Evolutionary conservation across 2,888 invertebrate genomes (phyloP).

Genomic region (Seladonia tumulorum): DNA sequence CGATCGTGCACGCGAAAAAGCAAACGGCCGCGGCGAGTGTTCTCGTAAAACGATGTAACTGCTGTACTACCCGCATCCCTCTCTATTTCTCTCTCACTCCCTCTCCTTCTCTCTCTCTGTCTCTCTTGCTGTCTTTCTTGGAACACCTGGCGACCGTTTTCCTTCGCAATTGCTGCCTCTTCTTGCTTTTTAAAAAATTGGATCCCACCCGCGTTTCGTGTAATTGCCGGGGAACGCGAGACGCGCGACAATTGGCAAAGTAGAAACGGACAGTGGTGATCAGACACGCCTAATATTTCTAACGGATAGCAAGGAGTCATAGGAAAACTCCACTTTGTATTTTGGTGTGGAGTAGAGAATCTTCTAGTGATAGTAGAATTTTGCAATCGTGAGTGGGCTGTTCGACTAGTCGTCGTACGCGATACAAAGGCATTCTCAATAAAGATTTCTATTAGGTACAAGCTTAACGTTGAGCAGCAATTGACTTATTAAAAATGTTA

Average conservation of each 20-base stretch:
- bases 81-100: neutral
- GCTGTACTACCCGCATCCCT: neutral
- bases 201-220: neutral
- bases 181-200: slow-evolving; percentile 2
- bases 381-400: too few species aligned
- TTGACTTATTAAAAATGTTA: too few species aligned
- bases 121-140: neutral
- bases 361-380: too few species aligned
- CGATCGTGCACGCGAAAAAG: neutral
- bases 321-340: neutral
- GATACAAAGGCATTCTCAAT: too few species aligned
- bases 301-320: neutral
- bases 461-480: too few species aligned
- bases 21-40: neutral
- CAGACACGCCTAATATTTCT: neutral
- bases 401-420: too few species aligned
- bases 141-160: neutral
- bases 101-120: neutral
- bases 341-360: neutral
- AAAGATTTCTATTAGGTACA: too few species aligned
- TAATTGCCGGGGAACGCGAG: neutral
- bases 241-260: neutral
- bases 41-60: neutral
- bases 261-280: neutral
- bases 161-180: neutral